A percentile compares a stretch with the other conserved stretches of the same genome.
phyloP scores from a whole-genome alignment of 2,888 invertebrate genomes.

The Cremastinae sp. region DNA sequence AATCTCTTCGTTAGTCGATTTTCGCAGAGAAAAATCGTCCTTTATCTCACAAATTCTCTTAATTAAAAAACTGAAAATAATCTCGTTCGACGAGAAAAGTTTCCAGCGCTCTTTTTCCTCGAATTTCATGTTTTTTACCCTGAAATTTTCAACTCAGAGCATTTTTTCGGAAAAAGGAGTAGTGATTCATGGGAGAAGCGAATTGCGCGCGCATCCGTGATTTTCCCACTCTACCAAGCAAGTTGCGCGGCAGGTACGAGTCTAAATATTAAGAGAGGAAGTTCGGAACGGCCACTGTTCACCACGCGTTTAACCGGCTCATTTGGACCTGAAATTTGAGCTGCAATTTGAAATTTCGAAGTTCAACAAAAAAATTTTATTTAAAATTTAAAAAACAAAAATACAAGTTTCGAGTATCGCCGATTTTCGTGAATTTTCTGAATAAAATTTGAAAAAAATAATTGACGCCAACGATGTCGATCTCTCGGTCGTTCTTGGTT shows the following conservation, averaged over 20 bases:
- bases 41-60: not conserved
- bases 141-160: slow-evolving; percentile 12
- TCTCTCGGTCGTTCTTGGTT: slow-evolving; percentile 43
- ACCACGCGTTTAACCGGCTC: slow-evolving; percentile 61
- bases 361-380: slow-evolving; percentile 3
- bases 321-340: slow-evolving; percentile 19
- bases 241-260: slow-evolving; percentile 51
- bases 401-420: too few species aligned
- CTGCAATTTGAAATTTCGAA: not conserved
- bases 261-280: slow-evolving; percentile 73
- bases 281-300: slow-evolving; percentile 68
- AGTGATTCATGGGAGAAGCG: slow-evolving; percentile 16
- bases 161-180: slow-evolving; percentile 18
- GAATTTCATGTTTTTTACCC: slow-evolving; percentile 28
- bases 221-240: slow-evolving; percentile 60
- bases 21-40: too few species aligned
- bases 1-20: too few species aligned
- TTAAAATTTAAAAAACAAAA: not conserved
- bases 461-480: slow-evolving; percentile 48
- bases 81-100: too few species aligned
- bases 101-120: not conserved
- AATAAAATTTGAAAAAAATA: not conserved
- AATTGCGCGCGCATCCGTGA: slow-evolving; percentile 61
- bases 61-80: not conserved
- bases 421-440: too few species aligned